These are phyloP conservation scores for Belonocnema kinseyi DNA, from an alignment of 1,140 invertebrate species.

Conservation along the genomic window DNA sequence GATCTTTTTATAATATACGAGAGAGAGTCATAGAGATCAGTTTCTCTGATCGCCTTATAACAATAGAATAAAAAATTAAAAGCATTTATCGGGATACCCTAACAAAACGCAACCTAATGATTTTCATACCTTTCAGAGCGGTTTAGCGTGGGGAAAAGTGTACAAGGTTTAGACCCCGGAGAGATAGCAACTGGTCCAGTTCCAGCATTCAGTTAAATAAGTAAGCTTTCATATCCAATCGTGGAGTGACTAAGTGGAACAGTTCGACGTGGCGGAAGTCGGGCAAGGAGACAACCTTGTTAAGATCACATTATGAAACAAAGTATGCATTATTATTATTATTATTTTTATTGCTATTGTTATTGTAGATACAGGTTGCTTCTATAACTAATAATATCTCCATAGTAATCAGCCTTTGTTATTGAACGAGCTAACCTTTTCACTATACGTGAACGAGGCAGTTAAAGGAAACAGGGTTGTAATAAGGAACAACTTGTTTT, in stretches of 20 bases:
- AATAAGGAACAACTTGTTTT: constrained; percentile 3
- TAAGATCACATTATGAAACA: not conserved
- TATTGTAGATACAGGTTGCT: not conserved
- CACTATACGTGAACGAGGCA: not conserved
- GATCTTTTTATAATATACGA: no score
- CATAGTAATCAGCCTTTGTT: not conserved
- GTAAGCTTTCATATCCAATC: constrained; percentile 19
- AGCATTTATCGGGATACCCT: not conserved
- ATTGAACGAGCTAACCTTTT: not conserved
- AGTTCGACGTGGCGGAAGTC: constrained; percentile 13
- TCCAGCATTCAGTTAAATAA: constrained; percentile 13
- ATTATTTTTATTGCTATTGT: no score
- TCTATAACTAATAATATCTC: not conserved
- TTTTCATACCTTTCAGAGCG: not conserved
- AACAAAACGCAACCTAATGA: not conserved
- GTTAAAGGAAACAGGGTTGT: constrained; percentile 9
- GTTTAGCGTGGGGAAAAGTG: not conserved
- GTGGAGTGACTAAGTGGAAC: not conserved
- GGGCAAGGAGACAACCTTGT: not conserved
- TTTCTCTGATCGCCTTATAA: no score
- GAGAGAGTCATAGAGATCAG: no score
- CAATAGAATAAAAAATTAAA: not conserved
- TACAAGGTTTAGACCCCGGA: not conserved
- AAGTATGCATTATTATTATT: constrained; percentile 9
- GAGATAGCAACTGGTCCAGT: constrained; percentile 3